A percentile compares a stretch with the other conserved stretches of the same genome.
Evolutionary conservation across 2,888 invertebrate species (phyloP).

Genomic region (Octonoba sinensis): DNA sequence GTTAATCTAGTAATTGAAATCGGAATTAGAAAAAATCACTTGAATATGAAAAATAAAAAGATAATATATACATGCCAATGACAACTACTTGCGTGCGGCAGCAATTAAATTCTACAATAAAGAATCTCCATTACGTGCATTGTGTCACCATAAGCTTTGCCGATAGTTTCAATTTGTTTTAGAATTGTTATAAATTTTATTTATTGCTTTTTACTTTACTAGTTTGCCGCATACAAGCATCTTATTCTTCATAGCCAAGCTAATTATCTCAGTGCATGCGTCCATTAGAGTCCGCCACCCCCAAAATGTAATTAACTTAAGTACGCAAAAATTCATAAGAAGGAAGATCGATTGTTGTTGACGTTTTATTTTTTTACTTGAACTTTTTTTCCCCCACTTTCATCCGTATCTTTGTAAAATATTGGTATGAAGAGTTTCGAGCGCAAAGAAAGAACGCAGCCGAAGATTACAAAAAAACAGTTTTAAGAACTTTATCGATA

Average conservation of each 20-base stretch:
- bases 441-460: slow-evolving; percentile 26
- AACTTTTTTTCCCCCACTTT: not conserved
- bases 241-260: slow-evolving; percentile 44
- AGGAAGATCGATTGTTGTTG: slow-evolving; percentile 56
- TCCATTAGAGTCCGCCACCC: slow-evolving; percentile 53
- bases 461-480: slow-evolving; percentile 34
- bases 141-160: not conserved
- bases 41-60: too few species aligned
- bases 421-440: slow-evolving; percentile 24
- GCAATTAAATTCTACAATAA: slow-evolving; percentile 7
- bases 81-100: slow-evolving; percentile 1
- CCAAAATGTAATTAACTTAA: slow-evolving; percentile 62
- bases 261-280: slow-evolving; percentile 58
- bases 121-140: not conserved
- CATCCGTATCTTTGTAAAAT: slow-evolving; percentile 43
- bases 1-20: too few species aligned
- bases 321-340: slow-evolving; percentile 62
- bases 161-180: slow-evolving; percentile 44
- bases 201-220: slow-evolving; percentile 10
- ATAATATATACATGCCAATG: too few species aligned
- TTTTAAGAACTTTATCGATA: slow-evolving; percentile 56
- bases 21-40: too few species aligned
- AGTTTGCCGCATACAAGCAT: slow-evolving; percentile 30
- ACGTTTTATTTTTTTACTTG: slow-evolving; percentile 34
- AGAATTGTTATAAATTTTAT: slow-evolving; percentile 17